A percentile compares a stretch with the other conserved stretches of the same genome.
Evolutionary conservation across 2,797 vertebrate species (phyloP).

Genomic region (Delichon dasypus): DNA sequence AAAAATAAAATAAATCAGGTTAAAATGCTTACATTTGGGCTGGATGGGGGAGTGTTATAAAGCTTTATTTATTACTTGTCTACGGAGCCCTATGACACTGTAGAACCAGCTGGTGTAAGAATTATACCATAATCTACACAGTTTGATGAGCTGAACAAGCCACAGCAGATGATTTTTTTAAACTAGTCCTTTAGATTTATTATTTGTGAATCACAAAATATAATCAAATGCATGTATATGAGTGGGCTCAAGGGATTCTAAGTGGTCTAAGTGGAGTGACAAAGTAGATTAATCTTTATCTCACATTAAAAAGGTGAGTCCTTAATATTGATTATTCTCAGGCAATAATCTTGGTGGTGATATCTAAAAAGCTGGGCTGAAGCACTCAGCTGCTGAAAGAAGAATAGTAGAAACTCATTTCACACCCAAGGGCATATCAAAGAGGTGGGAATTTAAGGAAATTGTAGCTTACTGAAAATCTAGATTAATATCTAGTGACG

Average conservation of each 20-base stretch:
- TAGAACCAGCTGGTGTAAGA: neutral
- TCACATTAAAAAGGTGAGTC: neutral
- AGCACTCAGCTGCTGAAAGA: neutral
- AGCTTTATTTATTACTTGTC: neutral
- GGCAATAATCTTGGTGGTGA: neutral
- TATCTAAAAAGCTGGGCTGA: neutral
- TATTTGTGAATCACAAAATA: neutral
- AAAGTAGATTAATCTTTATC: constrained; percentile 36
- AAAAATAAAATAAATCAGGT: neutral
- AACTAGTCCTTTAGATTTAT: neutral
- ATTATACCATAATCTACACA: neutral
- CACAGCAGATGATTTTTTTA: neutral
- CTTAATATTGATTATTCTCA: neutral
- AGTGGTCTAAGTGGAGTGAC: neutral
- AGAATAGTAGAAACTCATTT: neutral
- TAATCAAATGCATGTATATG: neutral
- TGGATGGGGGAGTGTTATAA: neutral
- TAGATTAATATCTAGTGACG: neutral
- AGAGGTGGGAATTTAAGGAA: neutral
- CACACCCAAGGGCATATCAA: neutral
- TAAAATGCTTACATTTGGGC: neutral
- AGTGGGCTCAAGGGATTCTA: neutral
- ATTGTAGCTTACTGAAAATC: neutral
- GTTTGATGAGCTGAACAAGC: neutral
- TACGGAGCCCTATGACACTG: neutral